Conservation (phyloP, 2,797 vertebrate genomes). For the Artibeus lituratus region DNA sequence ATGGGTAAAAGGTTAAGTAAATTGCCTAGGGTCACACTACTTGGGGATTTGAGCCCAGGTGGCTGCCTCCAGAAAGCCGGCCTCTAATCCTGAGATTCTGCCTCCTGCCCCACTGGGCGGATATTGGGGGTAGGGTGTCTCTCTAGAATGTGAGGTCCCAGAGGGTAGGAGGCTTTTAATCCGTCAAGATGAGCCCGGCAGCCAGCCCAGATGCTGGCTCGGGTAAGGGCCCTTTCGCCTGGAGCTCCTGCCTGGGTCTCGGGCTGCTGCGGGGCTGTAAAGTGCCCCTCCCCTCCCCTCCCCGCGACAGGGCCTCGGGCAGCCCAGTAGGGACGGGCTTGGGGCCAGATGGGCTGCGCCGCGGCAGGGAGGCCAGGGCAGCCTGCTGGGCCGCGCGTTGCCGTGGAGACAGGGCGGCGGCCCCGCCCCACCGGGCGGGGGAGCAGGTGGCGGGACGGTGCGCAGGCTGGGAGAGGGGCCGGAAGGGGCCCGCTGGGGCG, state of each 20-base stretch:
- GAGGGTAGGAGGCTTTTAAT: neutral
- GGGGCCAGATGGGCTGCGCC: constrained; percentile 63
- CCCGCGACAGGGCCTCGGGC: neutral
- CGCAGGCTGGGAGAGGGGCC: constrained; percentile 63
- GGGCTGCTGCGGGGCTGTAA: neutral
- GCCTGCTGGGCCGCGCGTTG: constrained; percentile 41
- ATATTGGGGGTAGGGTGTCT: neutral
- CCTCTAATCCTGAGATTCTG: neutral
- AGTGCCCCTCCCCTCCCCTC: neutral
- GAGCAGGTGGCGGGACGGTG: constrained; percentile 73
- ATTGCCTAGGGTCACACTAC: neutral
- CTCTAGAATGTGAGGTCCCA: neutral
- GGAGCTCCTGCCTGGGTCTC: neutral
- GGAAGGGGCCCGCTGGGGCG: constrained; percentile 66
- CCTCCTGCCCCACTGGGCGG: neutral
- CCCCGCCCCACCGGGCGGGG: constrained; percentile 60
- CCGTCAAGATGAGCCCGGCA: neutral
- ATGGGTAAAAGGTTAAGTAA: neutral
- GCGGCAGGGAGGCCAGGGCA: neutral
- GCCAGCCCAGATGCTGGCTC: neutral
- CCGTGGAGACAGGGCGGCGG: constrained; percentile 53
- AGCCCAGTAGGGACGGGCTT: constrained; percentile 60
- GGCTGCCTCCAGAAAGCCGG: neutral
- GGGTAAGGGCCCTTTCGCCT: neutral
- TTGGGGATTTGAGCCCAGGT: neutral